Evolutionary conservation across 2,888 invertebrate genomes (phyloP), one percentile per base, ranked within the genome.

Genomic region (Helleia helle): DNA sequence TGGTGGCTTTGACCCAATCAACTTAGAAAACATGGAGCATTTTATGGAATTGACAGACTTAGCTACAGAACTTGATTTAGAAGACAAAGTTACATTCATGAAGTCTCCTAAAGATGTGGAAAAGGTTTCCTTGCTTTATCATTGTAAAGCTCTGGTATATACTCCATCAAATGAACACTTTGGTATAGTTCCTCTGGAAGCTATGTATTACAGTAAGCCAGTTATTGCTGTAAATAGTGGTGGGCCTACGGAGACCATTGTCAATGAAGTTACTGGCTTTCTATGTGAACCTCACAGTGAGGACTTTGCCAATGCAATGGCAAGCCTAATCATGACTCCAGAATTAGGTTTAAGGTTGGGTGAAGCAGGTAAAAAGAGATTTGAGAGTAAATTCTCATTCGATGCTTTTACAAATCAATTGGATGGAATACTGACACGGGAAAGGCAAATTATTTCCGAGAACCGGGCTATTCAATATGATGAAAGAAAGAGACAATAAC

Each of bases 111-210:
- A 90, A 36, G 97, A 99, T 65, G 73, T 86, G 27, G 88, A 92
- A 41, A 99, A 99, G 76, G 87, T 93, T 4, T 88, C 91, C 8
- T 76, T 99, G 12, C 81, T 99, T n/a, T 80, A 88, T 24, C 79
- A 89, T 42, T 92, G 94, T 53, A 88, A 90, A 40, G 92, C 94
- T 49, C 77, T 99, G 12, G 65, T 99, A 13, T 99, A 99, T 65
- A 99, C 99, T 4, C 99, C 99, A 1, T 90, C 92, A 2, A 94
- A 94, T 66, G 99, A 99, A 71, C 99, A 99, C 80, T 99, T 99
- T 85, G 99, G 99, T 3, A 99, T 99, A 58, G 99, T 99, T 5
- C 99, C 99, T 0, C 84, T 99, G 40, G 99, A 99, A 86, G 97
- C 98, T 0, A 99, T 99, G 99, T 95, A 95, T 65, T 90, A 92